Evolutionary conservation across 2,113 vertebrate species (phyloP).

Genomic region (Vidua chalybeata): DNA sequence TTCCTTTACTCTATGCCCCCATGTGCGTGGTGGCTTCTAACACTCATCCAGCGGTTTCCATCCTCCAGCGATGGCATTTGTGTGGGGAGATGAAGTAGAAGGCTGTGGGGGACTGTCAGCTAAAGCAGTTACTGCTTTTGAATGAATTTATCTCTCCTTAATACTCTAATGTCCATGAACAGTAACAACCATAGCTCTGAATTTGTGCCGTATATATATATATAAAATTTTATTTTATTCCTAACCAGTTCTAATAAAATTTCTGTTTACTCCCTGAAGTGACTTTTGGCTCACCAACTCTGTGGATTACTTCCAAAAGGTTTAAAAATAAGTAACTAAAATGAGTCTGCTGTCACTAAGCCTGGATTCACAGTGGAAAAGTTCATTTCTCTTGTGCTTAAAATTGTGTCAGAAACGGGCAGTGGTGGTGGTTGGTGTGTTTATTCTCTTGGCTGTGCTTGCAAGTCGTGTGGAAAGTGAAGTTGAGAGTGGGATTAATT

Average conservation of each 20-base stretch:
- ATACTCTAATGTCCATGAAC: background rate
- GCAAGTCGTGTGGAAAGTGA: background rate
- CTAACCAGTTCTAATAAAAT: background rate
- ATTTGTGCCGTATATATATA: background rate
- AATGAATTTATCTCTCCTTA: accelerated
- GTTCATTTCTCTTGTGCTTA: background rate
- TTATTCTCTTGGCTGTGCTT: background rate
- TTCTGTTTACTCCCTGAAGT: background rate
- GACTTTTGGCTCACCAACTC: background rate
- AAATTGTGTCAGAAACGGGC: background rate
- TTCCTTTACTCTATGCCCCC: background rate
- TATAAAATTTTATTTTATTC: background rate
- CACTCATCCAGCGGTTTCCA: accelerated
- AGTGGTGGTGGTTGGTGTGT: background rate
- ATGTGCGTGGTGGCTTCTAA: accelerated
- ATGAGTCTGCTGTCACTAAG: background rate
- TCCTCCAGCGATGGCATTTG: accelerated
- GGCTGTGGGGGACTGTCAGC: too few relatives aligned
- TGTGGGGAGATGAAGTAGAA: background rate
- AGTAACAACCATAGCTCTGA: background rate
- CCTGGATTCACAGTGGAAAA: background rate
- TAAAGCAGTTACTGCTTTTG: background rate
- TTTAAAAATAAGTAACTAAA: background rate
- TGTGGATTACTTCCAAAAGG: background rate
- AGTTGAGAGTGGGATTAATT: background rate